Conservation (phyloP, 1,140 invertebrate genomes). For the Subanguina moxae region DNA sequence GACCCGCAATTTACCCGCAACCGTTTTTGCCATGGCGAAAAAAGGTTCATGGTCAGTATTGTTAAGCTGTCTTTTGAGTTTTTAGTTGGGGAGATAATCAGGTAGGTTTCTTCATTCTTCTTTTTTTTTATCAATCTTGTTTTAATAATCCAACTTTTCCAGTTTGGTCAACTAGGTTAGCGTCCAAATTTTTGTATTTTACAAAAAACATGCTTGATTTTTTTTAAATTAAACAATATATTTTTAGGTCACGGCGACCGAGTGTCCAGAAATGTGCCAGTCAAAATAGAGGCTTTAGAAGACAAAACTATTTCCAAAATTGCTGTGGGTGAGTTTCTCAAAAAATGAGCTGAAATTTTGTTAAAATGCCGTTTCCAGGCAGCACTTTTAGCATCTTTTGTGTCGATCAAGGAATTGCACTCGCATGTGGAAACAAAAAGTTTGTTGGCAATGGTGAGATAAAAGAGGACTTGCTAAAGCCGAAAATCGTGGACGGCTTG, state of each 20-base stretch:
- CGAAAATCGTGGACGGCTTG: slow-evolving; percentile 67
- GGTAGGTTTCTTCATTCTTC: no score
- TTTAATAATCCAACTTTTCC: no score
- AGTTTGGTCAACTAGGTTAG: neutral
- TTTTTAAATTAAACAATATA: slow-evolving; percentile 14
- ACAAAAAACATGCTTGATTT: no score
- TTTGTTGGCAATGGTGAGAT: slow-evolving; percentile 69
- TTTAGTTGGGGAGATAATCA: slow-evolving; percentile 4
- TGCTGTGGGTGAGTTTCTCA: slow-evolving; percentile 41
- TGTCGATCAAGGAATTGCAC: slow-evolving; percentile 69
- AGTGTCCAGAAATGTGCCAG: slow-evolving; percentile 63
- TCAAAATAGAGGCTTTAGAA: slow-evolving; percentile 37
- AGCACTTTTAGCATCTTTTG: slow-evolving; percentile 67
- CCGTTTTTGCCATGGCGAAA: no score
- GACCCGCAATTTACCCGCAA: no score
- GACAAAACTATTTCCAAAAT: slow-evolving; percentile 34
- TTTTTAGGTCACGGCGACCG: slow-evolving; percentile 66
- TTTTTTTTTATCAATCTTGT: no score
- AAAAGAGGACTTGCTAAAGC: slow-evolving; percentile 63
- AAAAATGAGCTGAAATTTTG: no score
- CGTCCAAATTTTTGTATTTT: slow-evolving; percentile 55
- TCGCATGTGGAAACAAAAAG: slow-evolving; percentile 72
- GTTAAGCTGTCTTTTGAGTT: slow-evolving; percentile 65
- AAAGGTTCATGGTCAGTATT: slow-evolving; percentile 69
- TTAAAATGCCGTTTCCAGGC: no score